phyloP scores from a whole-genome alignment of 2,113 vertebrate genomes.

The Trogon surrucura region DNA sequence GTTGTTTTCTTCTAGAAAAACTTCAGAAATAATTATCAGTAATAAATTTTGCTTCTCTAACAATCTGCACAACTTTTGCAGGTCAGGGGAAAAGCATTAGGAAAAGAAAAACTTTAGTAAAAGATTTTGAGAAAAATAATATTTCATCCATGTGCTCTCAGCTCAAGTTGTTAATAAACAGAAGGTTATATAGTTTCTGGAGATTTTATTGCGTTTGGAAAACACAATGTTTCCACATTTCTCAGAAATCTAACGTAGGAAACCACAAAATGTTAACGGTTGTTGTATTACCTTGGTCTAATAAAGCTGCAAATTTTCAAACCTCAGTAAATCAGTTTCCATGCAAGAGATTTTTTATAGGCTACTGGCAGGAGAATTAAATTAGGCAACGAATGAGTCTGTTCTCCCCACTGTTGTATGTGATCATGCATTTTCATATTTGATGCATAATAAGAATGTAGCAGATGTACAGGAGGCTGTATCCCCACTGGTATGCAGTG shows the following conservation, averaged over 20 bases:
- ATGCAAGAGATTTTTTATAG: neutral
- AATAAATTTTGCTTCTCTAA: neutral
- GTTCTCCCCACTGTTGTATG: neutral
- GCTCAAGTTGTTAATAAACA: neutral
- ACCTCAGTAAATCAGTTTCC: neutral
- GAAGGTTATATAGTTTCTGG: neutral
- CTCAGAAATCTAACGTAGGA: neutral
- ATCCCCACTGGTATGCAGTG: neutral
- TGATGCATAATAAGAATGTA: neutral
- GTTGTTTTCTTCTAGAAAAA: neutral
- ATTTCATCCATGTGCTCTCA: neutral
- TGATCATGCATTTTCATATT: neutral
- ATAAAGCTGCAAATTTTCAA: neutral
- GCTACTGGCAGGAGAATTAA: neutral
- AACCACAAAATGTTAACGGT: neutral
- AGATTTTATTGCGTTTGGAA: neutral
- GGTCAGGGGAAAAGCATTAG: neutral
- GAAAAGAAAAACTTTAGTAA: neutral
- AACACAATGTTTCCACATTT: neutral
- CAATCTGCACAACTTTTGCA: neutral
- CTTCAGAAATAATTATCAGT: neutral
- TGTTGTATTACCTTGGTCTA: neutral
- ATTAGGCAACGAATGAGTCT: neutral
- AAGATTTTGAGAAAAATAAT: neutral
- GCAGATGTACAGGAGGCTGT: neutral